Conservation (phyloP, 2,888 invertebrate species). For the Drosophila mettleri region DNA sequence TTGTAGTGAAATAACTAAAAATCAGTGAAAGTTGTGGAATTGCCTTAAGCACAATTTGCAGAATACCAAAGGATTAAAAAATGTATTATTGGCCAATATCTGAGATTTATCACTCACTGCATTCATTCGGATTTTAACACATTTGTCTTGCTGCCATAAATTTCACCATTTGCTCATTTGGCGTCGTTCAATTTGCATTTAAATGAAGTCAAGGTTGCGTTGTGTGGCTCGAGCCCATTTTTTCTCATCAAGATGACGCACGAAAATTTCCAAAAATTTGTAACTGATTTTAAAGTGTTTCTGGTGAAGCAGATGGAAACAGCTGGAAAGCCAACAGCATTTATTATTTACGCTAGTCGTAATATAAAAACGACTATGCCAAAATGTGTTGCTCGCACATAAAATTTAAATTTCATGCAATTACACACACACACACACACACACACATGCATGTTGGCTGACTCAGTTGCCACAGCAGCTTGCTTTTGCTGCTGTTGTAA, state of each 20-base stretch:
- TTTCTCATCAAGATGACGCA: conserved; percentile 56
- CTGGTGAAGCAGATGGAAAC: conserved; percentile 34
- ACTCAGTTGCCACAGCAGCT: conserved; percentile 30
- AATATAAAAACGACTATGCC: conserved; percentile 58
- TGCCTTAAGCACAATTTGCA: background rate
- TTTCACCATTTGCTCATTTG: conserved; percentile 57
- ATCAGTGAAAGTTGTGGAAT: conserved; percentile 18
- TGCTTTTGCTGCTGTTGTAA: conserved; percentile 40
- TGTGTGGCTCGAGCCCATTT: conserved; percentile 18
- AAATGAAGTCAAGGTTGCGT: conserved; percentile 72
- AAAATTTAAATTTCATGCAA: conserved; percentile 74
- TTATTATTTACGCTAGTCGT: conserved; percentile 69
- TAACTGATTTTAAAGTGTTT: conserved; percentile 19
- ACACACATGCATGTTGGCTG: background rate
- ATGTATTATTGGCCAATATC: conserved; percentile 4
- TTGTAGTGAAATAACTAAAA: background rate
- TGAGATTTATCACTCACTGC: background rate
- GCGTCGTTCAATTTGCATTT: conserved; percentile 57
- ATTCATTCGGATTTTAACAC: conserved; percentile 8
- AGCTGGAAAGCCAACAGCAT: conserved; percentile 36
- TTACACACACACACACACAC: conserved; percentile 49
- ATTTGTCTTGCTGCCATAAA: conserved; percentile 14
- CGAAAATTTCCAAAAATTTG: conserved; percentile 39
- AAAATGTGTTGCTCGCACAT: conserved; percentile 69
- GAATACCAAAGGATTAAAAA: conserved; percentile 10